Base-by-base conservation (phyloP, 2,888 invertebrate genomes). In the Trichacis sp. region DNA sequence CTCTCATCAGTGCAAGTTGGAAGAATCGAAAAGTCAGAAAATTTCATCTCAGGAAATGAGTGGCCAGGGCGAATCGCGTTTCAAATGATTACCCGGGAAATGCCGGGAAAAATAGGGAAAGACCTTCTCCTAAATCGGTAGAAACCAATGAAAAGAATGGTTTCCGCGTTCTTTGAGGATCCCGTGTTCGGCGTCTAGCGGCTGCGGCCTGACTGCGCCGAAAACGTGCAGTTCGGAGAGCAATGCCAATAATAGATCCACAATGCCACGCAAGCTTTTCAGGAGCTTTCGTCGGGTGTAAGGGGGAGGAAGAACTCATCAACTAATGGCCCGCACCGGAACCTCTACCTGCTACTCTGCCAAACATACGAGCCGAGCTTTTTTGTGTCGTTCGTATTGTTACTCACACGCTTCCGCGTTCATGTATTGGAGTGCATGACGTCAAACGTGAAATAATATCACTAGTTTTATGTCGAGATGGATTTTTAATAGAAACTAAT, bases 321-420 rank as follows among this genome's bases (percentile, higher is more conserved):
- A 84, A 83, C 84, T 84, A 84, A 84, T 84, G 83, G 84, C 77
- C 82, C 82, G 79, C 76, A 81, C 80, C 81, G 80, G 80, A 83
- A 81, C 80, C 3, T 8, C 77, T 68, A 61, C 58, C 64, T 64
- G 57, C 64, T 57, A 62, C 59, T 61, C 51, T 47, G 45, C 55
- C 64, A 63, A 69, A 57, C 65, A 63, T 54, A 61, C 63, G 61
- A 51, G 63, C 20, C 55, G 48, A 18, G 40, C 54, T 58, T 49
- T 56, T 47, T n/a, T 19, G 19, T 19, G 14, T n/a, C 20, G 45
- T 20, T 15, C 14, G 45, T 45, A 48, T 48, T 48, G 33, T 48
- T 14, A 14, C 30, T 11, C 29, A 48, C 30, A 30, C 48, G 15
- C 30, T 20, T 19, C n/a, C 9, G n/a, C 12, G 18, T 45, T 47